These are phyloP conservation scores for Diarsia dahlii DNA, from an alignment of 2,888 invertebrate genomes.

Conservation along the genomic window DNA sequence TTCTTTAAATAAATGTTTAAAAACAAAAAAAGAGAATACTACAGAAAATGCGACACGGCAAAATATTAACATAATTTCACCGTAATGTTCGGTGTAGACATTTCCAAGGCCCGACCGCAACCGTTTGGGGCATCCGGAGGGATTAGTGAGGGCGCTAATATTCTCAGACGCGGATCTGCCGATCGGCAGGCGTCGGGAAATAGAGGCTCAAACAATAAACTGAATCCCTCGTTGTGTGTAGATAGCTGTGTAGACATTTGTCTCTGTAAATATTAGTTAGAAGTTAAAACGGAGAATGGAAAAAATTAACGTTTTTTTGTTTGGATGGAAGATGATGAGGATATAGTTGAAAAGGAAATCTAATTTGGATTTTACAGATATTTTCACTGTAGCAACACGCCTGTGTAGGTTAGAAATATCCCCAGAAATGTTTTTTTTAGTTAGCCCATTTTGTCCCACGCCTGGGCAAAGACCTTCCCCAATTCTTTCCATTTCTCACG, in stretches of 20 bases:
- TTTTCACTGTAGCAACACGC: neutral
- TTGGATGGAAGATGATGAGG: too few species aligned
- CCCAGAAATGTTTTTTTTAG: neutral
- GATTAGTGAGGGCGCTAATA: constrained; percentile 31
- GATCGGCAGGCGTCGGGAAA: neutral
- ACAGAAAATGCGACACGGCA: neutral
- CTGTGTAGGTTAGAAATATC: neutral
- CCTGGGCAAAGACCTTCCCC: too few species aligned
- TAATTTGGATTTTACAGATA: neutral
- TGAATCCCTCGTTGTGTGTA: neutral
- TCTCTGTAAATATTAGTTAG: constrained; percentile 2
- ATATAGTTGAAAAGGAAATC: neutral
- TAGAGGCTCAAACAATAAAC: constrained; percentile 21
- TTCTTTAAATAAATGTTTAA: too few species aligned
- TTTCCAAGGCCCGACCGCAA: constrained; percentile 35
- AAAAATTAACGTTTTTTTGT: too few species aligned
- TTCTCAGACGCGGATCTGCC: constrained; percentile 9
- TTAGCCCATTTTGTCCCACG: too few species aligned
- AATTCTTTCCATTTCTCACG: too few species aligned
- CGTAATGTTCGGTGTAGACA: too few species aligned
- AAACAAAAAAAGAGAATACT: neutral
- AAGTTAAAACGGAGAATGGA: too few species aligned
- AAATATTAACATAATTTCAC: neutral
- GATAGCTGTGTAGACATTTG: neutral
- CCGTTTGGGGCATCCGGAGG: constrained; percentile 4